Base-by-base conservation (phyloP, 2,113 vertebrate genomes). In the Coreoperca whiteheadi region DNA sequence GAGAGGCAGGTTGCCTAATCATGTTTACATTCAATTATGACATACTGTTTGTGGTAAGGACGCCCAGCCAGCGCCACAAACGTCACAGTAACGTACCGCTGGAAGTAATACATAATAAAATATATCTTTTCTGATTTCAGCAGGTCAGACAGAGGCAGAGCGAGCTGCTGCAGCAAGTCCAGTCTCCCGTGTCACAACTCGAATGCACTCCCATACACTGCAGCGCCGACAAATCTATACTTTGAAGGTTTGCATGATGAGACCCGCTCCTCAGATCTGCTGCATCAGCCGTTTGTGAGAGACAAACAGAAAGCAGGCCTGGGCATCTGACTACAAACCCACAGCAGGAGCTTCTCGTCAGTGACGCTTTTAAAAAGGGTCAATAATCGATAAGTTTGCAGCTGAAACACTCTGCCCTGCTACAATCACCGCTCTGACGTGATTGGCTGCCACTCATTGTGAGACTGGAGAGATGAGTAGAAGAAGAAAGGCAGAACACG, bases 341-440 rank as follows among this genome's bases (percentile, higher is more conserved):
- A 43, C 68, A 54, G 34, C 25, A 46, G 46, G 37, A 79, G 57
- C 20, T 0, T 18, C 34, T 50, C 25, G 18, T 7, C n/a, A 23
- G 46, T 28, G 46, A 32, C 9, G 66, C 23, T 23, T 32, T 7
- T 20, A 41, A 39, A 50, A 34, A 60, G 25, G 61, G 39, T 48
- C 72, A 69, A 30, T 51, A 69, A 75, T 75, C 72, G 69, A 69
- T 75, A 82, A 50, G 6, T 10, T 8, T n/a, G 37, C 68, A 16
- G 30, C 3, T 37, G 59, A 5, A 21, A 61, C 18, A 5, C 15
- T 72, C 71, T 32, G 21, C 41, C 18, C 30, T 1, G 65, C 51
- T 34, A n/a, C 41, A 28, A 6, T 39, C 65, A 2, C 43, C 18
- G 51, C 56, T 65, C 10, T 10, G 11, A 34, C 60, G 0, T 74